Base-by-base conservation (phyloP, 2,888 invertebrate species). In the Dexiosoma caninum region DNA sequence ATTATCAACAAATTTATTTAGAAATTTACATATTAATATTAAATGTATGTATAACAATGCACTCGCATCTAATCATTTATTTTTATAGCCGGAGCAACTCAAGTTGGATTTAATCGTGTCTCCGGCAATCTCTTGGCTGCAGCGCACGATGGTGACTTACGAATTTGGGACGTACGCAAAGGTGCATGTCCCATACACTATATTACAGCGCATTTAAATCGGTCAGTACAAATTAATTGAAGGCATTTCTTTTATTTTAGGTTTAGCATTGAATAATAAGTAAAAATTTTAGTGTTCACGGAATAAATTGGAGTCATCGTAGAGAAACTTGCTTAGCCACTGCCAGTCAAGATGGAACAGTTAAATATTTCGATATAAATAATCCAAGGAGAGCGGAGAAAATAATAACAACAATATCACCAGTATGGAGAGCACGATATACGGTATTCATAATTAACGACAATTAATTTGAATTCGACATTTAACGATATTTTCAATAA, bases 111-210 rank as follows among this genome's bases (percentile, higher is more conserved):
- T 95, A 98, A 98, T 89, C 94, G 95, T 86, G 92, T 96, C 60
- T 95, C 95, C 1, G 92, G 94, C 0, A 92, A 97, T 88, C 92
- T 96, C 82, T 91, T 98, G 83, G 98, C 98, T 1, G 98, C 98
- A 51, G 96, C 98, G 4, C 98, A 98, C 89, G 98, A 98, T 88
- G 98, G 97, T 2, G 98, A 98, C 90, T 94, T 98, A 3, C 95
- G 98, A 89, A 94, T 98, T 83, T 98, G 98, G 98, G 98, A 98
- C 89, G 95, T 96, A 84, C 92, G 98, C 82, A 97, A 97, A 91
- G 93, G 95, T 81, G 94, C 94, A 59, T 93, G 95, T 66, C 98
- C 98, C 0, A 93, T 97, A 2, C 96, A 97, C 87, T 98, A 98
- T 85, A 96, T 98, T 85, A 95, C 98, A 23, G 98, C 98, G 3